phyloP scores from a whole-genome alignment of 2,888 invertebrate genomes.

The Tetramorium bicarinatum region DNA sequence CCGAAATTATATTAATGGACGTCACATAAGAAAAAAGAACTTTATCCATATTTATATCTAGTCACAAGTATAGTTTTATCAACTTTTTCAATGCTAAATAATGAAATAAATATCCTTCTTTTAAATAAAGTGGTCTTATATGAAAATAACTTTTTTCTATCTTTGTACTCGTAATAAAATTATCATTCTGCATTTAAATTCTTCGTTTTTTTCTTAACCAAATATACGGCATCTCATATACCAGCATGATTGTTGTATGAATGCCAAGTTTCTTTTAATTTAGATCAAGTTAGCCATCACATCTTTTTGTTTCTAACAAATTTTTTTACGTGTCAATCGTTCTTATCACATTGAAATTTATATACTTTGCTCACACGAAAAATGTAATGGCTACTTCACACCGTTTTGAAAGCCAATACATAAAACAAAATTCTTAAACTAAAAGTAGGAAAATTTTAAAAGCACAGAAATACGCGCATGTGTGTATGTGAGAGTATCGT shows the following conservation, averaged over 20 bases:
- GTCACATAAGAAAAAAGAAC: constrained; percentile 28
- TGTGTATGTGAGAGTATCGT: constrained; percentile 56
- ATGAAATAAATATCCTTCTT: constrained; percentile 37
- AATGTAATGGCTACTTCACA: constrained; percentile 58
- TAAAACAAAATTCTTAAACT: constrained; percentile 67
- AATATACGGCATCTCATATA: constrained; percentile 58
- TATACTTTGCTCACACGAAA: constrained; percentile 48
- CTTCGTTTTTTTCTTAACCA: constrained; percentile 9
- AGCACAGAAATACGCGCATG: constrained; percentile 63
- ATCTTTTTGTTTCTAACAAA: constrained; percentile 37
- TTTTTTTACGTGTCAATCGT: constrained; percentile 47
- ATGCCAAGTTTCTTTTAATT: constrained; percentile 50
- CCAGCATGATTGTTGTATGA: constrained; percentile 43
- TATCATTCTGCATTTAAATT: constrained; percentile 20
- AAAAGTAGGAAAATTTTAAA: constrained; percentile 69
- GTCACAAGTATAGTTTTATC: constrained; percentile 37
- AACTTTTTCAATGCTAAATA: constrained; percentile 33
- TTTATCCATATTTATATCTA: constrained; percentile 36
- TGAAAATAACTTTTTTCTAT: constrained; percentile 51
- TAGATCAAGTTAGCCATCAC: constrained; percentile 41
- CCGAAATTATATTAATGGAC: constrained; percentile 40
- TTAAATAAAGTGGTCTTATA: constrained; percentile 37
- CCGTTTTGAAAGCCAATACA: constrained; percentile 76
- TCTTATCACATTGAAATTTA: constrained; percentile 64
- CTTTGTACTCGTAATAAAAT: constrained; percentile 52